A percentile compares a stretch with the other conserved stretches of the same genome.
These are phyloP conservation scores for Thoracochromis brauschi DNA, from an alignment of 2,113 vertebrate species.

Conservation along the genomic window DNA sequence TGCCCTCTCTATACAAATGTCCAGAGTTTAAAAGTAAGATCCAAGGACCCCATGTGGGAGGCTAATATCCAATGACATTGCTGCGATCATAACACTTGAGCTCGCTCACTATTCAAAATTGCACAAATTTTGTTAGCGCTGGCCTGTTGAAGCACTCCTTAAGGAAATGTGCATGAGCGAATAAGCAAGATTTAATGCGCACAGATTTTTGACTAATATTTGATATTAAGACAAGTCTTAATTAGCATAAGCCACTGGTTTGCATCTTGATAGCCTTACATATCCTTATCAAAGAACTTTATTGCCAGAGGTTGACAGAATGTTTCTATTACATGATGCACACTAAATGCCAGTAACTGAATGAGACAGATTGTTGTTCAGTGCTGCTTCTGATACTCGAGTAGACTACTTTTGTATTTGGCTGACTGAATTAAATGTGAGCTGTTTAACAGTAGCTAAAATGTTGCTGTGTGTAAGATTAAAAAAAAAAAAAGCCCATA, in stretches of 20 bases:
- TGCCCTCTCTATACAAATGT: conserved; percentile 10
- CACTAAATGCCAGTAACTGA: not conserved
- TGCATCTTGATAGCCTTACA: conserved; percentile 10
- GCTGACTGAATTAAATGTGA: not conserved
- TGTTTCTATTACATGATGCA: not conserved
- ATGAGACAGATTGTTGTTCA: not conserved
- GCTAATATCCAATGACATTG: conserved; percentile 19
- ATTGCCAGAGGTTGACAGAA: not conserved
- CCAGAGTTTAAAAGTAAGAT: conserved; percentile 24
- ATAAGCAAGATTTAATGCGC: conserved; percentile 15
- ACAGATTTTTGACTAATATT: not conserved
- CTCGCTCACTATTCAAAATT: not conserved
- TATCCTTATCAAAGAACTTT: not conserved
- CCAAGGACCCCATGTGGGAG: not conserved
- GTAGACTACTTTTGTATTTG: not conserved
- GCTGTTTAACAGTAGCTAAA: not conserved
- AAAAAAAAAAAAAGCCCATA: not conserved
- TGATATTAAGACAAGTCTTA: conserved; percentile 7
- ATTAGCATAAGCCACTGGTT: not conserved
- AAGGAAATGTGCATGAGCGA: conserved; percentile 38
- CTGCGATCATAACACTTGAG: conserved; percentile 24
- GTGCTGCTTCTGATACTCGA: not conserved
- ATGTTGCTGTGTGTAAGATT: not conserved
- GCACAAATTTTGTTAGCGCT: conserved; percentile 17
- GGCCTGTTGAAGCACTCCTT: conserved; percentile 17